phyloP scores from a whole-genome alignment of 2,797 vertebrate genomes.

The Peromyscus melanophrys region DNA sequence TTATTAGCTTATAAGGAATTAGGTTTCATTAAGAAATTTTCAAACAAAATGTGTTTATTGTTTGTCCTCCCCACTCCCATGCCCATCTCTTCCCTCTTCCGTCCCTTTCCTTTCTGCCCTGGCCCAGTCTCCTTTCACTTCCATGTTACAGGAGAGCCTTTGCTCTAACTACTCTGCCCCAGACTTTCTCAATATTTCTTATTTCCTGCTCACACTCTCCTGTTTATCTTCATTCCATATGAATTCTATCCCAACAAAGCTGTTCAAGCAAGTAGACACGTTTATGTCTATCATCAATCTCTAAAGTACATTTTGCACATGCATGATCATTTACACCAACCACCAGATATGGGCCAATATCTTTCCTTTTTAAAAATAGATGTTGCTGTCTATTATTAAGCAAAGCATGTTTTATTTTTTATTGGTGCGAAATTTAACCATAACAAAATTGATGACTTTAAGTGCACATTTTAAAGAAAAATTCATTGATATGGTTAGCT shows the following conservation, averaged over 20 bases:
- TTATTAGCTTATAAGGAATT: not conserved
- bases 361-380: too few species aligned
- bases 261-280: not conserved
- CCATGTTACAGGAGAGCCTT: too few species aligned
- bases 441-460: not conserved
- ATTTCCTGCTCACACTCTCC: not conserved
- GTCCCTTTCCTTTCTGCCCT: too few species aligned
- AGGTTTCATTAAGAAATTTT: not conserved
- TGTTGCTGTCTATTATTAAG: not conserved
- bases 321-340: fast-evolving
- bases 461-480: not conserved
- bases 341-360: too few species aligned
- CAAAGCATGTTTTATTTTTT: not conserved
- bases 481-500: not conserved
- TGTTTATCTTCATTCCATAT: not conserved
- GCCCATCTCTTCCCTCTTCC: not conserved
- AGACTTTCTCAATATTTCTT: not conserved
- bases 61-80: not conserved
- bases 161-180: not conserved
- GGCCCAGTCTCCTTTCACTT: too few species aligned
- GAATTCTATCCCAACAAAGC: not conserved
- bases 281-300: not conserved
- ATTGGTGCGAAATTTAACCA: not conserved
- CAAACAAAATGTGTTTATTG: not conserved
- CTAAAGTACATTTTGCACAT: not conserved